Conservation (phyloP, 2,797 vertebrate genomes). For the Merluccius polli region DNA sequence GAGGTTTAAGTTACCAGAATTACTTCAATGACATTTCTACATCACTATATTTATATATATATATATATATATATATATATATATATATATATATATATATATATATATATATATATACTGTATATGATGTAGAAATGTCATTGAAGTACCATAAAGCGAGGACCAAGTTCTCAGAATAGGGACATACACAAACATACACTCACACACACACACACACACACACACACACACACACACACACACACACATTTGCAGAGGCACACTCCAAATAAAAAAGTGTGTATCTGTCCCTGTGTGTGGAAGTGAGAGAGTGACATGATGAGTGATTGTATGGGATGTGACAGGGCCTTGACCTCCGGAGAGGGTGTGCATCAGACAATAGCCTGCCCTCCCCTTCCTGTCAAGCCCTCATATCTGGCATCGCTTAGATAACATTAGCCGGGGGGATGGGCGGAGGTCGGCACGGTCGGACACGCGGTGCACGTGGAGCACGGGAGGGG, state of each 20-base stretch:
- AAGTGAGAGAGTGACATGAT: not conserved
- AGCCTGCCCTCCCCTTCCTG: not conserved
- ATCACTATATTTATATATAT: too few species aligned
- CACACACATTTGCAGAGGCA: slow-evolving; percentile 24
- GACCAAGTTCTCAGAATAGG: not conserved
- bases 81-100: too few species aligned
- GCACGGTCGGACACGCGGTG: too few species aligned
- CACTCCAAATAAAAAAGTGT: not conserved
- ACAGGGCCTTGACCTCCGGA: not conserved
- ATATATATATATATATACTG: too few species aligned
- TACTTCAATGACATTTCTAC: too few species aligned
- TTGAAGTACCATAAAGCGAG: not conserved
- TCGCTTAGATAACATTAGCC: too few species aligned
- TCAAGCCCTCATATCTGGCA: too few species aligned
- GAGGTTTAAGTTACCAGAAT: too few species aligned
- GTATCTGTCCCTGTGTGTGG: not conserved
- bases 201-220: not conserved
- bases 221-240: slow-evolving; percentile 11
- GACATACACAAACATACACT: not conserved
- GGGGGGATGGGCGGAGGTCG: too few species aligned
- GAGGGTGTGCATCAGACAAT: not conserved
- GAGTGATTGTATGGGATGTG: not conserved
- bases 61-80: too few species aligned
- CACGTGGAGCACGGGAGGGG: too few species aligned
- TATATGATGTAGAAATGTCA: too few species aligned